These are phyloP conservation scores for Cirrhinus mrigala DNA, from an alignment of 2,797 vertebrate species.

Conservation along the genomic window DNA sequence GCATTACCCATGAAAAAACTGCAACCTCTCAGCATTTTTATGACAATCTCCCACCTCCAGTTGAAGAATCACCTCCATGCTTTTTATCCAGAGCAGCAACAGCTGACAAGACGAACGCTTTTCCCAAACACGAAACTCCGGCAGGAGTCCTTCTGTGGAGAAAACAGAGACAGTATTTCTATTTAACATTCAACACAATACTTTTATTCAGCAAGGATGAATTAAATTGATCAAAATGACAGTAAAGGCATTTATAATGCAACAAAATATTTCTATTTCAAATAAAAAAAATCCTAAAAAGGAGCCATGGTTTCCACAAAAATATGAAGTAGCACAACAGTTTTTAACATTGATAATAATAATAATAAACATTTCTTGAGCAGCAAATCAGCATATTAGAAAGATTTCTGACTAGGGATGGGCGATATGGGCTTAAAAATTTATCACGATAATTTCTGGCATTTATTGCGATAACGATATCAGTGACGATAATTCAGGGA, in stretches of 20 bases:
- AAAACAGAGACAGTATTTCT: background rate
- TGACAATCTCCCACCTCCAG: constrained; percentile 33
- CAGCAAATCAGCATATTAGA: background rate
- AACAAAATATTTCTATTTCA: background rate
- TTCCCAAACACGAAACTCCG: background rate
- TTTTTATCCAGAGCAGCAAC: constrained; percentile 7
- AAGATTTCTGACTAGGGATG: background rate
- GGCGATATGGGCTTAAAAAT: too few relatives aligned
- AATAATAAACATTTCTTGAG: background rate
- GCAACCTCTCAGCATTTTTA: constrained; percentile 27
- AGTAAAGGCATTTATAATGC: background rate
- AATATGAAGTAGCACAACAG: background rate
- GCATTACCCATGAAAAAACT: background rate
- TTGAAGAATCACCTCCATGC: constrained; percentile 26
- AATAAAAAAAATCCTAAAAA: background rate
- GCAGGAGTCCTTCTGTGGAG: background rate
- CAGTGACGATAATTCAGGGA: too few relatives aligned
- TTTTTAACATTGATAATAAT: background rate
- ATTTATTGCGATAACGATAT: too few relatives aligned
- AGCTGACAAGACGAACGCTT: constrained; percentile 2
- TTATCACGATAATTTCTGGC: too few relatives aligned
- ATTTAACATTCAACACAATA: background rate
- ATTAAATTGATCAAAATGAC: background rate
- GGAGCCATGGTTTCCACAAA: background rate
- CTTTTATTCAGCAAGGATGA: background rate